Conservation (phyloP, 2,888 invertebrate genomes). For the Siphonodentalium dalli region DNA sequence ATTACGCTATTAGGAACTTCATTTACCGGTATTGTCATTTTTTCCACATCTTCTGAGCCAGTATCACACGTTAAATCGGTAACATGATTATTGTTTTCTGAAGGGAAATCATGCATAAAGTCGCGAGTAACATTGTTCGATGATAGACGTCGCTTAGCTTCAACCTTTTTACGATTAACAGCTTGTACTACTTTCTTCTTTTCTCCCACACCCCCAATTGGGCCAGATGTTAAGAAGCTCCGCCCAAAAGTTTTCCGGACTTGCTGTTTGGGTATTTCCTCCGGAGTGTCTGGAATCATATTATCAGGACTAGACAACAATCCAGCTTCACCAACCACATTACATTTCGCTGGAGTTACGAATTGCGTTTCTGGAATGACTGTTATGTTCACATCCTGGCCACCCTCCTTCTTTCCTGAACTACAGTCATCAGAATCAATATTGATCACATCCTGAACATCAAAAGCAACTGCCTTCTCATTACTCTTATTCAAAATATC, state of each 20-base stretch:
- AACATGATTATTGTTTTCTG: background rate
- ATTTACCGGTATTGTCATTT: background rate
- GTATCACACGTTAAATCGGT: conserved; percentile 3
- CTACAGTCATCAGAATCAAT: too few relatives aligned
- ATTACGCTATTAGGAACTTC: background rate
- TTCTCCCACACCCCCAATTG: conserved; percentile 33
- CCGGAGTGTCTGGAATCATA: conserved; percentile 48
- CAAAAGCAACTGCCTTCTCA: too few relatives aligned
- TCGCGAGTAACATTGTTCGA: too few relatives aligned
- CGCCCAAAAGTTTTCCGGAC: conserved; percentile 30
- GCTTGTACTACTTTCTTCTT: conserved; percentile 31
- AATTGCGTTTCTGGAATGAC: conserved; percentile 40
- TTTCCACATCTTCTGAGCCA: conserved; percentile 4
- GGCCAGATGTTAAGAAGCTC: conserved; percentile 38
- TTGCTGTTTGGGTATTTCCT: conserved; percentile 19
- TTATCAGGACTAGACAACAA: conserved; percentile 26
- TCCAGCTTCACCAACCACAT: conserved; percentile 2
- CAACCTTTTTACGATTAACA: conserved; percentile 24
- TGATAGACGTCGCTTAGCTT: conserved; percentile 27
- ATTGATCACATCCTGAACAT: too few relatives aligned
- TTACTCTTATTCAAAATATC: too few relatives aligned
- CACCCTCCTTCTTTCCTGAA: too few relatives aligned
- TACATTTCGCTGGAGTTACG: conserved; percentile 22
- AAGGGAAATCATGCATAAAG: too few relatives aligned
- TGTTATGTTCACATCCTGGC: too few relatives aligned